Conservation (phyloP, 2,113 vertebrate genomes). For the Donacobius atricapilla region DNA sequence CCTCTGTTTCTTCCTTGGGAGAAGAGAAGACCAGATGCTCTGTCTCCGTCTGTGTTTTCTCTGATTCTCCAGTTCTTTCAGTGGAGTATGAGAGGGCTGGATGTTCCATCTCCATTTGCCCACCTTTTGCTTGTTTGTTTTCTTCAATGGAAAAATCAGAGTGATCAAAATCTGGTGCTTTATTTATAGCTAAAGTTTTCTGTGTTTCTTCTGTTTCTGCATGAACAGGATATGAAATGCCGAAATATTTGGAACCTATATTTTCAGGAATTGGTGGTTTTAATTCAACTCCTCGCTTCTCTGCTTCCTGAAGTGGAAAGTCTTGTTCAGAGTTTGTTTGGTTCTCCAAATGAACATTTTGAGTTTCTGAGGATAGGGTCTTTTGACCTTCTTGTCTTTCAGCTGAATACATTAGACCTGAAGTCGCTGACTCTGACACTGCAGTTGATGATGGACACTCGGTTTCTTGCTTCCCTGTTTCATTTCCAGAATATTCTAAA, state of each 20-base stretch:
- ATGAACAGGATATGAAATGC: conserved; percentile 1
- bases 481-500: not conserved
- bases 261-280: conserved; percentile 7
- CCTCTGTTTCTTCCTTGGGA: not conserved
- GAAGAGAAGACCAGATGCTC: not conserved
- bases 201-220: not conserved
- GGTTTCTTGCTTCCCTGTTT: not conserved
- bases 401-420: not conserved
- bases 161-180: not conserved
- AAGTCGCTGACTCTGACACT: not conserved
- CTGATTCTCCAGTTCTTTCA: not conserved
- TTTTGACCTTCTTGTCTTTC: not conserved
- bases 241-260: conserved; percentile 22
- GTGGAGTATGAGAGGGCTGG: not conserved
- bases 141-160: not conserved
- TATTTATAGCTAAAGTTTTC: not conserved
- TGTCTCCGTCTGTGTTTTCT: not conserved
- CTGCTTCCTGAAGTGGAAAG: not conserved
- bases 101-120: not conserved
- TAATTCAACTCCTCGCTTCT: not conserved
- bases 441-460: not conserved
- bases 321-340: not conserved
- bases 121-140: not conserved
- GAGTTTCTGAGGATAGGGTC: not conserved
- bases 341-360: not conserved